Conservation (phyloP, 2,888 invertebrate species). For the Tenthredo livida region DNA sequence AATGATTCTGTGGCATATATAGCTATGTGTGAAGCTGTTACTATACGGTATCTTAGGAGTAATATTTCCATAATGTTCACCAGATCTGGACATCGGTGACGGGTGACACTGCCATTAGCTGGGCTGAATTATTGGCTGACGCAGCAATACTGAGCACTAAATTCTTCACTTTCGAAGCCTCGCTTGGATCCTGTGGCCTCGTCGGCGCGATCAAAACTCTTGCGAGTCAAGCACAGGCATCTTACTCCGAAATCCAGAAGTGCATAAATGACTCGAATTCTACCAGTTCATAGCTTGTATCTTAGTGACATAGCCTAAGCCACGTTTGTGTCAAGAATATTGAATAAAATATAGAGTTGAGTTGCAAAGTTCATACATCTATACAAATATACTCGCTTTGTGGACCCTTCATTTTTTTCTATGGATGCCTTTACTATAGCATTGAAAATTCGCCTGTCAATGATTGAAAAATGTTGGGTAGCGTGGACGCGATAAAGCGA, state of each 20-base stretch:
- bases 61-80: background rate
- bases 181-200: background rate
- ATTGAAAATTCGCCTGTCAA: background rate
- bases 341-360: background rate
- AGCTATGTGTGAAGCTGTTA: background rate
- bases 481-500: slow-evolving; percentile 59
- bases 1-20: no score
- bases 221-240: background rate
- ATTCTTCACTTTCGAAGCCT: background rate
- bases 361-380: background rate
- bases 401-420: background rate
- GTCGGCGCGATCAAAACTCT: background rate
- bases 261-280: background rate
- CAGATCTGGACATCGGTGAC: background rate
- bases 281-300: background rate
- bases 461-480: slow-evolving; percentile 56
- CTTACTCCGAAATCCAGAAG: background rate
- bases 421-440: background rate
- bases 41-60: background rate
- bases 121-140: background rate
- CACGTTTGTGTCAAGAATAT: background rate
- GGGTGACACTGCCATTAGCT: background rate
- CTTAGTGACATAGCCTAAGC: background rate
- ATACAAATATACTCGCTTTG: background rate
- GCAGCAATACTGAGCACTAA: background rate